Evolutionary conservation across 92 coral and sea anemone species (phyloP).

Genomic region (Zoanthus sansibaricus): DNA sequence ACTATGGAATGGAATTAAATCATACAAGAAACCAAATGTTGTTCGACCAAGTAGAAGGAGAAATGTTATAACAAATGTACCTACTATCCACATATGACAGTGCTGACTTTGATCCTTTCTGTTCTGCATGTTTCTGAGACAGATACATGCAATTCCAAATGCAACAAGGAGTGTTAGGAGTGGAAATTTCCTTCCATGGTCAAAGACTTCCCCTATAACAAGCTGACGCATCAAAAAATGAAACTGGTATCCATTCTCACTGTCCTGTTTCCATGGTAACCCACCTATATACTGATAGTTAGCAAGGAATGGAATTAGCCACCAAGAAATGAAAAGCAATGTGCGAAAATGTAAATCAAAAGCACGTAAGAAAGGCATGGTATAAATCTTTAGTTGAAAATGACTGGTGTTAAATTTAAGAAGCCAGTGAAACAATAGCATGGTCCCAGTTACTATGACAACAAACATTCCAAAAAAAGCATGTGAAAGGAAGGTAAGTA

Average conservation of each 20-base stretch:
- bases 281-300: constrained; percentile 73
- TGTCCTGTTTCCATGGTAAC: constrained; percentile 79
- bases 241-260: constrained; percentile 53
- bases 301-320: constrained; percentile 65
- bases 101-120: constrained; percentile 25
- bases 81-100: constrained; percentile 57
- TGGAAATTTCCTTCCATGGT: constrained; percentile 72
- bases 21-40: constrained; percentile 62
- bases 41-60: constrained; percentile 74
- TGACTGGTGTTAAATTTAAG: constrained; percentile 17
- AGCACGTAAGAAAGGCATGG: constrained; percentile 55
- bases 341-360: constrained; percentile 52
- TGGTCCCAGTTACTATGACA: constrained; percentile 54
- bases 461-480: constrained; percentile 76
- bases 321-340: constrained; percentile 63
- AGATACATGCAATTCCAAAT: constrained; percentile 58
- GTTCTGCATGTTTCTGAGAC: constrained; percentile 35
- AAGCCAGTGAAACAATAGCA: constrained; percentile 47
- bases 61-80: constrained; percentile 50
- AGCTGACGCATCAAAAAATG: constrained; percentile 61
- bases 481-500: constrained; percentile 72
- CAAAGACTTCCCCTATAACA: constrained; percentile 70
- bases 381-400: background rate
- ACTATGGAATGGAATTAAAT: constrained; percentile 73
- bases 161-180: constrained; percentile 59